A percentile compares a stretch with the other conserved stretches of the same genome.
Evolutionary conservation across 2,888 invertebrate species (phyloP).

Genomic region (Stratiomys singularior): DNA sequence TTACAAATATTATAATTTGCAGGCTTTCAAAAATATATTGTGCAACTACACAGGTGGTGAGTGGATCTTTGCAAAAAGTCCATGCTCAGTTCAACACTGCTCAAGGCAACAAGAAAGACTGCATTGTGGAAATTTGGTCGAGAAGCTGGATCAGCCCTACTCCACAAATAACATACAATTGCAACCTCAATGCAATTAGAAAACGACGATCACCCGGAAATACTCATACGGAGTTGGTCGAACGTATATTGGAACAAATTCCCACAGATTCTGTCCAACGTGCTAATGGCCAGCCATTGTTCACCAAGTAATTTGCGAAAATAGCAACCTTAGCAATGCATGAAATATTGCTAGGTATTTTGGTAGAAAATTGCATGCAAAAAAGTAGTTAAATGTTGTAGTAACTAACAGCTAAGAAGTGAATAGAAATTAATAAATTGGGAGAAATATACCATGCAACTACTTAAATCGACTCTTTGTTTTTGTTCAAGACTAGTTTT

Average conservation of each 20-base stretch:
- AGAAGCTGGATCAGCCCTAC: constrained; percentile 68
- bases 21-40: constrained; percentile 60
- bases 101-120: constrained; percentile 62
- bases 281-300: constrained; percentile 61
- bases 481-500: too few relatives aligned
- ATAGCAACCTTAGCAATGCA: too few relatives aligned
- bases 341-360: too few relatives aligned
- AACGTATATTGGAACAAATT: background rate
- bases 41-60: constrained; percentile 67
- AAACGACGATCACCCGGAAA: constrained; percentile 57
- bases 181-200: constrained; percentile 57
- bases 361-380: background rate
- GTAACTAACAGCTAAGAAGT: background rate
- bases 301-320: constrained; percentile 54
- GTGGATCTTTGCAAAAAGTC: constrained; percentile 70
- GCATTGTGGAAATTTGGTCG: constrained; percentile 68
- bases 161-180: constrained; percentile 64
- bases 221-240: background rate
- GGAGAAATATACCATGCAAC: too few relatives aligned
- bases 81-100: constrained; percentile 69
- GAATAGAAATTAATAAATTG: too few relatives aligned
- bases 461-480: too few relatives aligned
- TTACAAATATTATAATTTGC: constrained; percentile 31
- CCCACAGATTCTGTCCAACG: constrained; percentile 51
- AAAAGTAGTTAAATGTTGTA: background rate